phyloP scores from a whole-genome alignment of 2,113 vertebrate genomes.

The Cygnus atratus region DNA sequence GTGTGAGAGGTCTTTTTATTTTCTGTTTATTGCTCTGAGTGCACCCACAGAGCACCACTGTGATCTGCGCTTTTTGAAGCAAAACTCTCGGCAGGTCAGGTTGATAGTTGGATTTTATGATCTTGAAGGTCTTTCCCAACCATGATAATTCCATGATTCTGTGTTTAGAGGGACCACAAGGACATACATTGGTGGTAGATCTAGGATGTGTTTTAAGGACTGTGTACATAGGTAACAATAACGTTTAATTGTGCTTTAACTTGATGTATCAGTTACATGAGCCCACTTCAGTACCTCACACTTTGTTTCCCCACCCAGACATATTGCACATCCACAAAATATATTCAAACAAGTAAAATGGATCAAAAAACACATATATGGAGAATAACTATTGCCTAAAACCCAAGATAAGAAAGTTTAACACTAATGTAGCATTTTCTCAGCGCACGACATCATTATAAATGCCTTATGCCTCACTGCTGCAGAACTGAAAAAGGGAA shows the following conservation, averaged over 20 bases:
- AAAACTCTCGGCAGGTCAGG: not conserved
- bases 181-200: not conserved
- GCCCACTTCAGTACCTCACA: not conserved
- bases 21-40: not conserved
- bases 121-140: not conserved
- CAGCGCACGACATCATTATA: not conserved
- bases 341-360: not conserved
- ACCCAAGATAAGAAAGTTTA: not conserved
- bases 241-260: not conserved
- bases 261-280: not conserved
- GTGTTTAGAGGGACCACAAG: not conserved
- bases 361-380: not conserved
- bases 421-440: not conserved
- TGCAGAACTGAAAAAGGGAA: not conserved
- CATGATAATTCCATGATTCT: not conserved
- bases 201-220: not conserved
- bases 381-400: not conserved
- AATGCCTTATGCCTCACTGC: not conserved
- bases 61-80: slow-evolving; percentile 14
- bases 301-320: not conserved
- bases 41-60: not conserved
- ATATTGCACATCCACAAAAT: not conserved
- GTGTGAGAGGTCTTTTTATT: not conserved
- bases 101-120: not conserved
- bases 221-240: not conserved